Conservation (phyloP, 1,140 invertebrate species). For the Drosophila ambigua region DNA sequence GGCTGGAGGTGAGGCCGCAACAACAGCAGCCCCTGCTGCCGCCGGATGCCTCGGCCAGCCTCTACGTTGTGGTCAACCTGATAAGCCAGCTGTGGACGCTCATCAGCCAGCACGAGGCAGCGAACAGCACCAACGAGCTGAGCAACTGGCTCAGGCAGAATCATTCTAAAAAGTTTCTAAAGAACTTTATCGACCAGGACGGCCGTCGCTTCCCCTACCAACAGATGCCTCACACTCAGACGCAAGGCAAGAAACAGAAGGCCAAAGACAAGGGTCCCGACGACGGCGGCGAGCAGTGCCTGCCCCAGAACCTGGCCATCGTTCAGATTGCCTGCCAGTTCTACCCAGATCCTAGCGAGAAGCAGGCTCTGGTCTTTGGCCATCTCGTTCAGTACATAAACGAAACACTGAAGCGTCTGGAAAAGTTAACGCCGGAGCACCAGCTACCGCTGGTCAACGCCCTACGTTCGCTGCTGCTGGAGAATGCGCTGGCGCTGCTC, state of each 20-base stretch:
- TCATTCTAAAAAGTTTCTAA: slow-evolving; percentile 84
- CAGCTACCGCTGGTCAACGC: slow-evolving; percentile 73
- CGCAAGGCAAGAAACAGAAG: slow-evolving; percentile 4
- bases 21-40: slow-evolving; percentile 81
- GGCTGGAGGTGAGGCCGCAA: slow-evolving; percentile 88
- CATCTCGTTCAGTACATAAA: slow-evolving; percentile 44
- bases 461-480: slow-evolving; percentile 82
- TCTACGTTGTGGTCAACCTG: slow-evolving; percentile 86
- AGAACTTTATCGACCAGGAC: slow-evolving; percentile 84
- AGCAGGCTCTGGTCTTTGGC: slow-evolving; percentile 30
- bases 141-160: slow-evolving; percentile 84
- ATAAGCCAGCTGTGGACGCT: slow-evolving; percentile 85
- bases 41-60: slow-evolving; percentile 85
- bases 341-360: slow-evolving; percentile 22
- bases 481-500: slow-evolving; percentile 80
- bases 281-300: slow-evolving; percentile 48
- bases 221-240: slow-evolving; percentile 27
- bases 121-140: slow-evolving; percentile 72
- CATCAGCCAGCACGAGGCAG: slow-evolving; percentile 83
- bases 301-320: slow-evolving; percentile 70
- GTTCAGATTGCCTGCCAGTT: slow-evolving; percentile 66
- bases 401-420: slow-evolving; percentile 18
- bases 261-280: slow-evolving; percentile 18
- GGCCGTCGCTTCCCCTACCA: slow-evolving; percentile 55
- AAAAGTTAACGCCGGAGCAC: slow-evolving; percentile 26